Evolutionary conservation across 2,113 vertebrate genomes (phyloP).

Genomic region (Chaenogobius annularis): DNA sequence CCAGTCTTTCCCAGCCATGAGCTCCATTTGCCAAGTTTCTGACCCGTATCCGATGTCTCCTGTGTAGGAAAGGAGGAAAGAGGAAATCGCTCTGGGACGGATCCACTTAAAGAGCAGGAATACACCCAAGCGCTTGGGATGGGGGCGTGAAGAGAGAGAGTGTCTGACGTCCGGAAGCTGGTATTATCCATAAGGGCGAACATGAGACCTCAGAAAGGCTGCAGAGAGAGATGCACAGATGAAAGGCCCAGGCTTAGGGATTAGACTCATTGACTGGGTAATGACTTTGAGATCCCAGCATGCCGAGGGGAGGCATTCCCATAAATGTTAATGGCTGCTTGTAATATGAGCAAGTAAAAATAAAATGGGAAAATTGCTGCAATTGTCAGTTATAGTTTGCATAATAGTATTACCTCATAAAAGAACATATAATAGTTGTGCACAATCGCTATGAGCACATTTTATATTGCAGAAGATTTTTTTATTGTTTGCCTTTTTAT

Average conservation of each 20-base stretch:
- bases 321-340: constrained; percentile 5
- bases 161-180: constrained; percentile 3
- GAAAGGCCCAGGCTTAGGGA: not conserved
- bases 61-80: constrained; percentile 14
- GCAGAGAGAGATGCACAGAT: constrained; percentile 1
- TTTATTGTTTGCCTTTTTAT: not conserved
- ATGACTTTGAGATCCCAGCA: constrained; percentile 11
- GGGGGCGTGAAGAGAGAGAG: constrained; percentile 27
- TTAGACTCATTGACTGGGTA: constrained; percentile 12
- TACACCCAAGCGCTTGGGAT: constrained; percentile 33
- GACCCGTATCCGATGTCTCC: constrained; percentile 54
- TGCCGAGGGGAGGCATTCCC: constrained; percentile 3
- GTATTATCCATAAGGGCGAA: constrained; percentile 9
- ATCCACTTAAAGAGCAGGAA: constrained; percentile 41
- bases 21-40: not conserved
- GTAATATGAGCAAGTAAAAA: not conserved
- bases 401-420: not conserved
- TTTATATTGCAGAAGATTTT: not conserved
- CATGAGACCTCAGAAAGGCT: constrained; percentile 18
- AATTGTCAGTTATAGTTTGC: not conserved
- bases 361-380: not conserved
- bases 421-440: not conserved
- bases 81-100: constrained; percentile 28
- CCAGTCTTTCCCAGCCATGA: constrained; percentile 25
- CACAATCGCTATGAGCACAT: not conserved